Evolutionary conservation across 2,888 invertebrate genomes (phyloP).

Genomic region (Platycnemis pennipes): DNA sequence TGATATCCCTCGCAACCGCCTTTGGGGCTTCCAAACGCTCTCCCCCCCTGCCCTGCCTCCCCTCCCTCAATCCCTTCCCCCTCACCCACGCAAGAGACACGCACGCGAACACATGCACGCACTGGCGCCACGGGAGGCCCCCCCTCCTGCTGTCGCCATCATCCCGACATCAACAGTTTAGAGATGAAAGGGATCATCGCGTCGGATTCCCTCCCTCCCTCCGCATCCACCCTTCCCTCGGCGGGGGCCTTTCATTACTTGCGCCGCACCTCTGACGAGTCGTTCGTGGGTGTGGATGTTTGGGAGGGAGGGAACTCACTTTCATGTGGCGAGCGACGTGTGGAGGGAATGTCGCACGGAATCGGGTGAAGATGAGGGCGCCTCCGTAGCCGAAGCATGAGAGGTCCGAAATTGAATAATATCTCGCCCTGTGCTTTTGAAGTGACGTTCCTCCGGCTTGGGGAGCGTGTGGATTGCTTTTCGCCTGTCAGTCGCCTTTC

Average conservation of each 20-base stretch:
- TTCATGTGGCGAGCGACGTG: too few species aligned
- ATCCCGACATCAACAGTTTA: slow-evolving; percentile 6
- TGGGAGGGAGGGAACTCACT: background rate
- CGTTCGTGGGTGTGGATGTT: background rate
- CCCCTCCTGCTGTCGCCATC: slow-evolving; percentile 6
- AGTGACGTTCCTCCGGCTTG: slow-evolving; percentile 19
- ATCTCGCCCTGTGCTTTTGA: slow-evolving; percentile 41
- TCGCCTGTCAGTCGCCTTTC: slow-evolving; percentile 14
- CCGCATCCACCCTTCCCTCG: too few species aligned
- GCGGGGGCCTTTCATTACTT: background rate
- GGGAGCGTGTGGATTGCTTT: slow-evolving; percentile 31
- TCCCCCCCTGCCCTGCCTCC: background rate
- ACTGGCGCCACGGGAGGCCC: background rate
- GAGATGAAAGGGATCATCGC: slow-evolving; percentile 5
- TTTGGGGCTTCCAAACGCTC: background rate
- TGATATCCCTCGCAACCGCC: too few species aligned
- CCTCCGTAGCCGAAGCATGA: too few species aligned
- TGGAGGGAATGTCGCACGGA: too few species aligned
- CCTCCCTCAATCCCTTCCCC: background rate
- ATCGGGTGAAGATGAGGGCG: too few species aligned
- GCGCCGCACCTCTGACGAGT: background rate
- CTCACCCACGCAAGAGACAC: background rate
- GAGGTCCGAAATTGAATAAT: slow-evolving; percentile 43
- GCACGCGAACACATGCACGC: background rate
- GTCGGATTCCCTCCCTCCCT: background rate